Conservation (phyloP, 2,797 vertebrate genomes). For the Rhinophrynus dorsalis region DNA sequence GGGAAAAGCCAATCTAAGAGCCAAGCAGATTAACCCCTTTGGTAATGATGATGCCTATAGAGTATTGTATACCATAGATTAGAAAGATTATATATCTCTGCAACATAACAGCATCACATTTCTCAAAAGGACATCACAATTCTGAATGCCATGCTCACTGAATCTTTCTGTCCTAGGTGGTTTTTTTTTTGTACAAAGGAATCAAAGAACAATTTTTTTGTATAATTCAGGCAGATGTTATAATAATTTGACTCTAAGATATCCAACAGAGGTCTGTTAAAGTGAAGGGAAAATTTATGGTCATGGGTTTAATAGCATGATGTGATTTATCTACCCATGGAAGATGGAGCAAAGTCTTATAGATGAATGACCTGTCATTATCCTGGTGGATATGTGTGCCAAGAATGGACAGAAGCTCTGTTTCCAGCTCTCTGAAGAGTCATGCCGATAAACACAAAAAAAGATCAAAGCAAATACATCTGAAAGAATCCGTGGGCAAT, state of each 20-base stretch:
- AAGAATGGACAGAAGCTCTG: not conserved
- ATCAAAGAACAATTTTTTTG: slow-evolving; percentile 51
- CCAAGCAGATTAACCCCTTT: slow-evolving; percentile 50
- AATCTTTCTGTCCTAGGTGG: not conserved
- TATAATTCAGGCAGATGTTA: slow-evolving; percentile 60
- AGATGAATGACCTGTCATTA: slow-evolving; percentile 65
- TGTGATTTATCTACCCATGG: slow-evolving; percentile 74
- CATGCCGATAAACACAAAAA: not conserved
- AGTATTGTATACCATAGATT: no score
- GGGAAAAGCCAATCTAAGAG: slow-evolving; percentile 60
- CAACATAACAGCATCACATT: slow-evolving; percentile 55
- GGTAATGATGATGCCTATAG: not conserved
- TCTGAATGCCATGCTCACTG: slow-evolving; percentile 48
- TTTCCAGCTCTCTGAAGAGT: not conserved
- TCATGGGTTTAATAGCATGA: slow-evolving; percentile 67
- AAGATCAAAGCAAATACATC: no score
- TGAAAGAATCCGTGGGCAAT: no score
- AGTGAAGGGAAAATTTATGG: slow-evolving; percentile 69
- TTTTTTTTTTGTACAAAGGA: slow-evolving; percentile 37
- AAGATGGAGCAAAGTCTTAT: slow-evolving; percentile 63
- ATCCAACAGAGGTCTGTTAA: slow-evolving; percentile 60
- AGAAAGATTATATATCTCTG: not conserved
- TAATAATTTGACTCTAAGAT: slow-evolving; percentile 61
- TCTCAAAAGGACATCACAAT: slow-evolving; percentile 42
- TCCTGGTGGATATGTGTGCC: slow-evolving; percentile 6